phyloP scores from a whole-genome alignment of 2,888 invertebrate genomes.

The Orchesella flavescens region DNA sequence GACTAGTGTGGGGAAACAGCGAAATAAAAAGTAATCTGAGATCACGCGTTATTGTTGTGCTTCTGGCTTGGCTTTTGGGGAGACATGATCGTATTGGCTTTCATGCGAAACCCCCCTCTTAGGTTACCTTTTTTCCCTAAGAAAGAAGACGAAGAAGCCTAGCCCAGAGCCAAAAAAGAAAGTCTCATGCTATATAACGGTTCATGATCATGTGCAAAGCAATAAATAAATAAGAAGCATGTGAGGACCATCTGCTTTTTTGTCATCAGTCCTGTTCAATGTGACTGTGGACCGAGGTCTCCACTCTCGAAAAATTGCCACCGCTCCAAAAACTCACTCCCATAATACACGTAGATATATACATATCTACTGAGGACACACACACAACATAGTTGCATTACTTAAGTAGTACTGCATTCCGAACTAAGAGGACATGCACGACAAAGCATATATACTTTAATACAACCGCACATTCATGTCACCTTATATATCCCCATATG shows the following conservation, averaged over 20 bases:
- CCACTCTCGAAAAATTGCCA: neutral
- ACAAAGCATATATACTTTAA: no score
- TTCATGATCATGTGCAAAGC: constrained; percentile 5
- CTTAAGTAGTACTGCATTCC: no score
- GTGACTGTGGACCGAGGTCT: neutral
- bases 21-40: constrained; percentile 25
- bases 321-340: no score
- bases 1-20: constrained; percentile 6
- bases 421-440: no score
- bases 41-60: neutral
- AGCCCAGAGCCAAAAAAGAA: neutral
- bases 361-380: no score
- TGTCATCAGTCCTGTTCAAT: constrained; percentile 45
- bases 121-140: neutral
- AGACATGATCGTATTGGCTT: constrained; percentile 35
- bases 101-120: neutral
- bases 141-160: neutral
- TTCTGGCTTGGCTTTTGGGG: constrained; percentile 11
- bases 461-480: neutral
- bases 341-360: no score
- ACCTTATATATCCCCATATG: no score
- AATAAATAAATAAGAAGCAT: constrained; percentile 11
- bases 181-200: neutral
- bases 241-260: constrained; percentile 36
- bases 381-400: no score